Evolutionary conservation across 2,888 invertebrate species (phyloP).

Genomic region (Stratiomys singularior): DNA sequence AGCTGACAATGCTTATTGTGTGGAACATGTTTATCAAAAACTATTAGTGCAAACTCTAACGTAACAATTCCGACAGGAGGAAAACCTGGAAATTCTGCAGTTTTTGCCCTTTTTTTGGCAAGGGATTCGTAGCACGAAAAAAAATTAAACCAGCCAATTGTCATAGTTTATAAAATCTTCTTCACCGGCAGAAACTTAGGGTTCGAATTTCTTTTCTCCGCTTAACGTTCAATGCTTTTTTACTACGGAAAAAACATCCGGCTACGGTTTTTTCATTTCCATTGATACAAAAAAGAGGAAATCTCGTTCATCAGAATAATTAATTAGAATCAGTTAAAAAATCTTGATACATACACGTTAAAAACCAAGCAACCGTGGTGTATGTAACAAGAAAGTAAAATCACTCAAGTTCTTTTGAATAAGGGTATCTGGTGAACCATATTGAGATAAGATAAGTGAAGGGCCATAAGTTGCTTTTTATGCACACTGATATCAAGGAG

Average conservation of each 20-base stretch:
- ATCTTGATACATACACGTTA: background rate
- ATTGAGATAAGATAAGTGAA: background rate
- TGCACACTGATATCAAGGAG: too few species aligned
- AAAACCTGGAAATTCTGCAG: too few species aligned
- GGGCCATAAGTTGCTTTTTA: too few species aligned
- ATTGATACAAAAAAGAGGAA: background rate
- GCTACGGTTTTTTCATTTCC: background rate
- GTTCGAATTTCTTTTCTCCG: too few species aligned
- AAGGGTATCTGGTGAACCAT: background rate
- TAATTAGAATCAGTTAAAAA: conserved; percentile 19
- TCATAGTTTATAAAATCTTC: too few species aligned
- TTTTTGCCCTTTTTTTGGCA: too few species aligned
- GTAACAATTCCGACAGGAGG: background rate
- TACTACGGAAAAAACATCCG: background rate
- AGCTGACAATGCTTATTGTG: background rate
- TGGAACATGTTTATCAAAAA: background rate
- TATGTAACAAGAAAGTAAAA: background rate
- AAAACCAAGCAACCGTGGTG: background rate
- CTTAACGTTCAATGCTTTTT: too few species aligned
- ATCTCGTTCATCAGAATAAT: background rate
- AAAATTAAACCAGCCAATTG: too few species aligned
- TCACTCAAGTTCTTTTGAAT: background rate
- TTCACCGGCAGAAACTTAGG: too few species aligned
- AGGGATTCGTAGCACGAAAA: too few species aligned
- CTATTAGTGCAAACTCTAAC: background rate